phyloP scores from a whole-genome alignment of 1,140 invertebrate genomes.

The Bradysia coprophila region DNA sequence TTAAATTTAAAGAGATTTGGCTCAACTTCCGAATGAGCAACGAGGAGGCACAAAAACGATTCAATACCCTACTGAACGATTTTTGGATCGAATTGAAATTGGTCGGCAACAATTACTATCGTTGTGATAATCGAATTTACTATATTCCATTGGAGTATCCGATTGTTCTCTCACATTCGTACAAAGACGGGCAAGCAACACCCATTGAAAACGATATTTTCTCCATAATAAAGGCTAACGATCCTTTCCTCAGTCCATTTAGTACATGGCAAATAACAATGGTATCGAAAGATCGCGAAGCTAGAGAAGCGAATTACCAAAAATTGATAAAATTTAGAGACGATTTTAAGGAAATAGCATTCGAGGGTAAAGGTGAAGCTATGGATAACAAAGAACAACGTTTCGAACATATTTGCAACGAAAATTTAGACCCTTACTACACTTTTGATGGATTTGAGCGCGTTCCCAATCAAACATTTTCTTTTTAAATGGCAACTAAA shows the following conservation, averaged over 20 bases:
- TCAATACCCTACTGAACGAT: not conserved
- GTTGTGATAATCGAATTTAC: not conserved
- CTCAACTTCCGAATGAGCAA: not conserved
- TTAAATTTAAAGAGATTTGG: not conserved
- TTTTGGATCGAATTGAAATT: not conserved
- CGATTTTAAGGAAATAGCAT: not conserved
- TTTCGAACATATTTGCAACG: not conserved
- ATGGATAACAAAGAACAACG: not conserved
- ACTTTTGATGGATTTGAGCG: not conserved
- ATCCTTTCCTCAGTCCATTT: not conserved
- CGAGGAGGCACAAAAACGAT: not conserved
- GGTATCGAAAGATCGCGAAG: not conserved
- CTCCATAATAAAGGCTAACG: not conserved
- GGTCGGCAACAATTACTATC: not conserved
- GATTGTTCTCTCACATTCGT: not conserved
- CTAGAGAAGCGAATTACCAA: not conserved
- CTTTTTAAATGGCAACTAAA: too few species aligned
- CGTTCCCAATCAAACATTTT: too few species aligned
- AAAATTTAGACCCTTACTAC: not conserved
- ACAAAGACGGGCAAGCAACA: not conserved
- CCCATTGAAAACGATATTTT: not conserved
- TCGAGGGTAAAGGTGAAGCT: not conserved
- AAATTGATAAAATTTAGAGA: not conserved
- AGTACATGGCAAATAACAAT: not conserved
- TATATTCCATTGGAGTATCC: not conserved